Base-by-base conservation (phyloP, 2,888 invertebrate genomes). In the Sphaerophoria taeniata region DNA sequence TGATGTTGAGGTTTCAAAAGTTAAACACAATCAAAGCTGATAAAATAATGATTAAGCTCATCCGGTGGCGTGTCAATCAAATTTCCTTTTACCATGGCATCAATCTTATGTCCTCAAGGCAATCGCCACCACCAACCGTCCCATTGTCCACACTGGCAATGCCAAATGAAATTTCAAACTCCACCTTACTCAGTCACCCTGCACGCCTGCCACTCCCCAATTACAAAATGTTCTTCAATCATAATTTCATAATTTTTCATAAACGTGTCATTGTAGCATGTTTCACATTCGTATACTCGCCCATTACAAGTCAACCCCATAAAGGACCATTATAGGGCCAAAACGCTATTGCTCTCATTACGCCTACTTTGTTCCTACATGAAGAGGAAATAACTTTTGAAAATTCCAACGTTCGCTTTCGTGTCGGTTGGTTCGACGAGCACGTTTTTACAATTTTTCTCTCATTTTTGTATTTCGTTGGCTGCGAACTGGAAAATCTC, bases 341-440 rank as follows among this genome's bases (percentile, higher is more conserved):
- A 34, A 67, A 67, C 39, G 61, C 75, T 76, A 84, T 80, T 84
- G 56, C 79, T 75, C 67, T 80, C 75, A 84, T 84, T 84, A 84
- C 60, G 75, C 72, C 75, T 71, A 69, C 75, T 69, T 51, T 67
- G 31, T 61, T 80, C 69, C 61, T 77, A 82, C 69, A 82, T 24
- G 43, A 79, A 84, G 79, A 71, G 67, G 72, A 76, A 71, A 84
- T 84, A 61, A 79, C 36, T 79, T 79, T 79, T 31, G 70, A 67
- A 72, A 72, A 72, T 16, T 58, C 63, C 65, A 61, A 24, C 67
- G 51, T 12, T 12, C 39, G 9, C 9, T 39, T 9, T 1, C 39
- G 7, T 7, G 7, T 9, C 6, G 9, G 71, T 39, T 43, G 49
- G 45, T 74, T 67, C 34, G 61, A 36, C 33, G 63, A 55, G 75